Evolutionary conservation across 2,113 vertebrate genomes (phyloP).

Genomic region (Mobula birostris): DNA sequence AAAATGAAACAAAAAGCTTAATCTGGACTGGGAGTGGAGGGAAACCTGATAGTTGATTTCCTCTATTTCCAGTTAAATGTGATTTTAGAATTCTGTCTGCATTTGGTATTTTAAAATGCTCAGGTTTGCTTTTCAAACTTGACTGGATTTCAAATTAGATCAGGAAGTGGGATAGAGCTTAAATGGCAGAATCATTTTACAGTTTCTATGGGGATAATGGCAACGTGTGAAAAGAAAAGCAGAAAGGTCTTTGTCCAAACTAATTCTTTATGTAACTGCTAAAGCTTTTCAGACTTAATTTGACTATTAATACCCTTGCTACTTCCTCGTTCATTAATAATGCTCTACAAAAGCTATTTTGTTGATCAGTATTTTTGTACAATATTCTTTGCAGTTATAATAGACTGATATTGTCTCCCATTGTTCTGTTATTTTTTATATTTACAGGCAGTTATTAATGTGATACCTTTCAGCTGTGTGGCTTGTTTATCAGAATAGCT

Average conservation of each 20-base stretch:
- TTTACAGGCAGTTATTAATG: conserved; percentile 27
- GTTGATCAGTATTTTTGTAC: conserved; percentile 18
- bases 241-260: conserved; percentile 33
- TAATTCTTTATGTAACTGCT: conserved; percentile 35
- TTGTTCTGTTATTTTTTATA: conserved; percentile 14
- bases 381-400: conserved; percentile 12
- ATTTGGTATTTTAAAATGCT: conserved; percentile 33
- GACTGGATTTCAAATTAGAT: conserved; percentile 36
- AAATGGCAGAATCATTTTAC: conserved; percentile 38
- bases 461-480: conserved; percentile 6
- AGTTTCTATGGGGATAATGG: conserved; percentile 38
- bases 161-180: conserved; percentile 34
- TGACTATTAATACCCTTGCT: conserved; percentile 30
- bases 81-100: conserved; percentile 25
- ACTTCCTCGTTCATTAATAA: conserved; percentile 24
- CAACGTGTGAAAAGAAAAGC: conserved; percentile 24
- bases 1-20: conserved; percentile 5
- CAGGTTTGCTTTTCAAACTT: conserved; percentile 33
- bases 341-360: conserved; percentile 6
- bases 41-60: conserved; percentile 16
- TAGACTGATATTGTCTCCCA: not conserved
- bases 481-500: conserved; percentile 18
- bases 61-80: conserved; percentile 20
- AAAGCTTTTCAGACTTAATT: conserved; percentile 17
- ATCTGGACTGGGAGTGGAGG: not conserved